Evolutionary conservation across 2,888 invertebrate species (phyloP).

Genomic region (Dioctria rufipes): DNA sequence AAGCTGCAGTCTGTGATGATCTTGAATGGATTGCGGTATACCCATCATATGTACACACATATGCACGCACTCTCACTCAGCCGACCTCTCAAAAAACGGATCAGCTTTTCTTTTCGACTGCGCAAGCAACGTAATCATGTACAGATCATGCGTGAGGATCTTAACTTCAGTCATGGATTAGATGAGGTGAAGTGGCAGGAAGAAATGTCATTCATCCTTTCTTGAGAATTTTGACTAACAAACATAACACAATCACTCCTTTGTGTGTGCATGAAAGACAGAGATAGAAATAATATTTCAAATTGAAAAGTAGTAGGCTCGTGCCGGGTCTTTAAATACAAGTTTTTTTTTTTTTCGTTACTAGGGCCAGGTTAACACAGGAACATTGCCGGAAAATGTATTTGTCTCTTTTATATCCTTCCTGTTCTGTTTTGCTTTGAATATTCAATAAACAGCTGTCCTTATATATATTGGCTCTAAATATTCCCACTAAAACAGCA

Average conservation of each 20-base stretch:
- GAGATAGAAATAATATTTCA: slow-evolving; percentile 27
- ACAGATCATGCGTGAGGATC: slow-evolving; percentile 34
- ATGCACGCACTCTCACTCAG: not conserved
- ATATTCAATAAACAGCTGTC: slow-evolving; percentile 50
- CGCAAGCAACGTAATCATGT: not conserved
- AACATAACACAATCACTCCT: not conserved
- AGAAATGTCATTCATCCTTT: slow-evolving; percentile 31
- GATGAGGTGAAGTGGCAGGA: not conserved
- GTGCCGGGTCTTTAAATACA: slow-evolving; percentile 18
- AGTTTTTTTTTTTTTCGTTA: slow-evolving; percentile 13
- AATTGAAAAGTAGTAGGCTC: slow-evolving; percentile 17
- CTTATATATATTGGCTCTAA: slow-evolving; percentile 11
- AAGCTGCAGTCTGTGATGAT: slow-evolving; percentile 8
- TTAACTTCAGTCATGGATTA: not conserved
- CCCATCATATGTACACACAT: no score
- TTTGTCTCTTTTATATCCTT: slow-evolving; percentile 38
- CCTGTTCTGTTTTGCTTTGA: slow-evolving; percentile 41
- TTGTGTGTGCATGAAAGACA: not conserved
- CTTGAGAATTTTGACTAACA: slow-evolving; percentile 16
- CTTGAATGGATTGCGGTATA: no score
- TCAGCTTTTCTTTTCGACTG: not conserved
- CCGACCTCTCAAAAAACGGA: not conserved
- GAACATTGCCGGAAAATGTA: not conserved
- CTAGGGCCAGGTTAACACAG: not conserved
- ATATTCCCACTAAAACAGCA: slow-evolving; percentile 5